Base-by-base conservation (phyloP, 2,888 invertebrate genomes). In the Adelphocoris suturalis region DNA sequence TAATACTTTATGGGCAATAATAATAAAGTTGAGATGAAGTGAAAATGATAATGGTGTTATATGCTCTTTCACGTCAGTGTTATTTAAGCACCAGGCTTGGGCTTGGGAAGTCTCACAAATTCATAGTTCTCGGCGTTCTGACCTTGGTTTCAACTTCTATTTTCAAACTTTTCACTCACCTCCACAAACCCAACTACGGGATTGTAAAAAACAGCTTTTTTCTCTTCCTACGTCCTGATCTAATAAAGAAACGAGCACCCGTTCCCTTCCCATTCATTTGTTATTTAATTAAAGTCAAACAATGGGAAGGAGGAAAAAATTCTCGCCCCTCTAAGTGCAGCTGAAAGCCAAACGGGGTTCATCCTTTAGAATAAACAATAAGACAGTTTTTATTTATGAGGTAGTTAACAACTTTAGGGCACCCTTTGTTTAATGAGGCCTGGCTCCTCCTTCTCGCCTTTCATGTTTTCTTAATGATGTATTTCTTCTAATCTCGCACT, bases 351-450 rank as follows among this genome's bases (percentile, higher is more conserved):
- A 68, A 68, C 68, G 23, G 68, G 23, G 68, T 23, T 68, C 68
- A 68, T 68, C 68, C 68, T 68, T 68, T 68, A 23, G 68, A 68
- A 68, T 68, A 68, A 68, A 68, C 68, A 68, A 68, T 68, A 68
- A 23, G 68, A 68, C 68, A 68, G 23, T 68, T 68, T 68, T 68
- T 68, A 68, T 68, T 68, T 68, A 68, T 68, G 68, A 68, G 68
- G 68, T 68, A 68, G 68, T 68, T 68, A 68, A 68, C 68, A 68
- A 68, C 68, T 68, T 68, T 68, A 68, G 68, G 68, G 27, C 68
- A 23, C 68, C 68, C 68, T 68, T 68, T 68, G 68, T 68, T 68
- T 68, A 68, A 68, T 68, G 68, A 68, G 68, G 19, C 68, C 4
- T 23, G 68, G 68, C 23, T 68, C 23, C 27, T 23, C 23, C 23